Conservation (phyloP, 64 coral and sea anemone species). For the Montipora foliosa region DNA sequence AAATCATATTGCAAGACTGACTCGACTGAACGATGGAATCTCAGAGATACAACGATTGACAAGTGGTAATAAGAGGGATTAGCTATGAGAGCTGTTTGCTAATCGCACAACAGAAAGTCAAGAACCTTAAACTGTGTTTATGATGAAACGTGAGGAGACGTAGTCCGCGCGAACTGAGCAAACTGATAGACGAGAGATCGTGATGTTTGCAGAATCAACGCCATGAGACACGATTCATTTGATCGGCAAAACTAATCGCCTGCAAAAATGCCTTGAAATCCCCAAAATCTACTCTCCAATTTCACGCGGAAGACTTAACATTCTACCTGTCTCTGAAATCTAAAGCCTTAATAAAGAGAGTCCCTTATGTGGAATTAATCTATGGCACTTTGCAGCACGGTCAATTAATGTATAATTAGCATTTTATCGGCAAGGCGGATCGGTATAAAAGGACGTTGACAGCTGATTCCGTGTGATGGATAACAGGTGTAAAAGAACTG, state of each 20-base stretch:
- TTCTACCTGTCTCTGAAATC: conserved; percentile 20
- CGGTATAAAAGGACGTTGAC: conserved; percentile 43
- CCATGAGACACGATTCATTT: not conserved
- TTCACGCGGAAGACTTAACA: conserved; percentile 22
- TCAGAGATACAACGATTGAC: conserved; percentile 20
- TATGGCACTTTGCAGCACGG: conserved; percentile 2
- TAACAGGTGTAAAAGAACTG: not conserved
- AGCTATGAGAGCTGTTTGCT: conserved; percentile 29
- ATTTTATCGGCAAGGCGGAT: conserved; percentile 76
- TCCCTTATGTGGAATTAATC: conserved; percentile 13
- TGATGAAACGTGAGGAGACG: not conserved
- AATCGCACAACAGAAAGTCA: conserved; percentile 37
- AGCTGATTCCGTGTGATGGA: conserved; percentile 4
- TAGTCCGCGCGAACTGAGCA: not conserved
- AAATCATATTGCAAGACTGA: not conserved
- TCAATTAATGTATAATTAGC: conserved; percentile 71
- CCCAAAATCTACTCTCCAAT: not conserved
- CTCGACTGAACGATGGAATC: conserved; percentile 1
- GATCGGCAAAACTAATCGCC: not conserved
- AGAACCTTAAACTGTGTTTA: conserved; percentile 24
- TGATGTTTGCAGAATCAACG: conserved; percentile 7
- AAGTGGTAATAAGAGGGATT: conserved; percentile 64
- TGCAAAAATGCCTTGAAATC: not conserved
- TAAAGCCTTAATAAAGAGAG: conserved; percentile 18
- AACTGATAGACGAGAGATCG: not conserved